phyloP scores from a whole-genome alignment of 1,140 invertebrate genomes.

The Mylabris phalerata region DNA sequence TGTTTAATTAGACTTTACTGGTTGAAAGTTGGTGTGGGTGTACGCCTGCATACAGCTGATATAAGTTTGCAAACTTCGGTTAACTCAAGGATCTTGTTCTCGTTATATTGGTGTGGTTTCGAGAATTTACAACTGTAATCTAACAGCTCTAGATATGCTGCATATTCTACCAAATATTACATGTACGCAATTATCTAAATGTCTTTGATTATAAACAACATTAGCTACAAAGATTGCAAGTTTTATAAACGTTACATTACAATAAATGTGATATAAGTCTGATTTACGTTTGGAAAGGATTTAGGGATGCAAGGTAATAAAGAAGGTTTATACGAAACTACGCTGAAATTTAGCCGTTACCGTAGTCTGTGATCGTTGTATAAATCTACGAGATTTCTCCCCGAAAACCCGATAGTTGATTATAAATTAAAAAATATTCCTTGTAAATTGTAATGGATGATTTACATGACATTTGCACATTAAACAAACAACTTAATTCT shows the following conservation, averaged over 20 bases:
- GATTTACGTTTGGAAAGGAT: constrained; percentile 19
- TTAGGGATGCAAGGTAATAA: constrained; percentile 30
- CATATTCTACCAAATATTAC: constrained; percentile 9
- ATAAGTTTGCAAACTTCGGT: constrained; percentile 34
- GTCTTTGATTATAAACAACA: too few species aligned
- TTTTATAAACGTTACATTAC: neutral
- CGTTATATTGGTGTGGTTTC: constrained; percentile 24
- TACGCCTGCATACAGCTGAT: constrained; percentile 34
- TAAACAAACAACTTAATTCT: constrained; percentile 20
- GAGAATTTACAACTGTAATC: constrained; percentile 19
- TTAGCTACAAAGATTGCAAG: too few species aligned
- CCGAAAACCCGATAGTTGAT: too few species aligned
- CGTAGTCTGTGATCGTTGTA: constrained; percentile 18
- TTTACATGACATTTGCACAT: constrained; percentile 20
- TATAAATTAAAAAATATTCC: neutral
- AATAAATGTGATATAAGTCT: neutral
- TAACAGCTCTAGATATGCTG: constrained; percentile 9
- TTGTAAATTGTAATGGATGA: constrained; percentile 12
- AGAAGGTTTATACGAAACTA: constrained; percentile 32
- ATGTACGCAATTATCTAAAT: too few species aligned
- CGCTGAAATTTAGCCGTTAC: constrained; percentile 36
- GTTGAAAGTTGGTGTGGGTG: constrained; percentile 32
- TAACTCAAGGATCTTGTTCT: constrained; percentile 25
- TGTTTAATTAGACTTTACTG: constrained; percentile 42
- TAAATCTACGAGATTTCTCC: constrained; percentile 28